Conservation (phyloP, 2,888 invertebrate species). For the Idaea aversata region DNA sequence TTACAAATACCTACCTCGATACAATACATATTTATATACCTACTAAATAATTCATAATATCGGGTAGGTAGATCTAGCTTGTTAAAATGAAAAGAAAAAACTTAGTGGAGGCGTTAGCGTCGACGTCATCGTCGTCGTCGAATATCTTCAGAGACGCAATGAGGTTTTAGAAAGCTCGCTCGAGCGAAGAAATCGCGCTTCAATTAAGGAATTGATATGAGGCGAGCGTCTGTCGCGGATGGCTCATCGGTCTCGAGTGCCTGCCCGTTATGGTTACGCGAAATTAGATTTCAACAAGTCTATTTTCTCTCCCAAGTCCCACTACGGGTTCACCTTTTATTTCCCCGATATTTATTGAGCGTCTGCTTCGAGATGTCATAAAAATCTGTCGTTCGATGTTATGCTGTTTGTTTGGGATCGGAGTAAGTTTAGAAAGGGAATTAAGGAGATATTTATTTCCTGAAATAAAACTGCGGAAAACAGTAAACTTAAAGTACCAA, state of each 20-base stretch:
- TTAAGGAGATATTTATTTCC: not conserved
- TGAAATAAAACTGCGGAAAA: not conserved
- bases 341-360: conserved; percentile 58
- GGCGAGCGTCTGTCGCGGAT: conserved; percentile 72
- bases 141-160: conserved; percentile 34
- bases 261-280: conserved; percentile 75
- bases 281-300: conserved; percentile 81
- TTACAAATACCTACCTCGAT: too few relatives aligned
- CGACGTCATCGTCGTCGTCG: conserved; percentile 3
- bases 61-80: too few relatives aligned
- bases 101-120: too few relatives aligned
- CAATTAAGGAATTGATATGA: conserved; percentile 79
- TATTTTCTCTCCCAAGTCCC: conserved; percentile 58
- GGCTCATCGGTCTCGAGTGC: conserved; percentile 74
- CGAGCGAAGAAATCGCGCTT: conserved; percentile 55
- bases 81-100: too few relatives aligned
- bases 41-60: too few relatives aligned
- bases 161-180: conserved; percentile 53
- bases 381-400: conserved; percentile 30
- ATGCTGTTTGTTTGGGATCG: conserved; percentile 21
- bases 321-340: conserved; percentile 64
- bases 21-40: too few relatives aligned
- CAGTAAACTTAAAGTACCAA: not conserved
- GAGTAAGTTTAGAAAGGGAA: not conserved
- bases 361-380: conserved; percentile 35